These are phyloP conservation scores for Capitella teleta DNA, from an alignment of 1,140 invertebrate species.

Conservation along the genomic window DNA sequence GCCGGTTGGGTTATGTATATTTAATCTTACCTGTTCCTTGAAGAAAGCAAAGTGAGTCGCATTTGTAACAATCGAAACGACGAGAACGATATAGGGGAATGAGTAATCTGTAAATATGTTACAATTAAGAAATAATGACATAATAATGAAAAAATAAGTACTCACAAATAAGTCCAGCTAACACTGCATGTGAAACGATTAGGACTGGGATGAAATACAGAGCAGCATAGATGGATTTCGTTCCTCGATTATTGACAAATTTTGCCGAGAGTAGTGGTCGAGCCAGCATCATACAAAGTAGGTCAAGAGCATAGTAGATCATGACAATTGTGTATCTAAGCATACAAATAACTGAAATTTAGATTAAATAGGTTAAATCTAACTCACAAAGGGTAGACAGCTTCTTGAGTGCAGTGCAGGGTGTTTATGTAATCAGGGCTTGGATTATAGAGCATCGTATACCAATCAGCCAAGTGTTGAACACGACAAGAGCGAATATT, in stretches of 20 bases:
- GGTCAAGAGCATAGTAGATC: constrained; percentile 74
- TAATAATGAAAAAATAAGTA: too few species aligned
- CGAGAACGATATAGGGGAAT: constrained; percentile 88
- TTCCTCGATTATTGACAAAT: constrained; percentile 53
- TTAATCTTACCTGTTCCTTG: constrained; percentile 58
- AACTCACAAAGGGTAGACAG: constrained; percentile 89
- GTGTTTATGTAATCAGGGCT: constrained; percentile 77
- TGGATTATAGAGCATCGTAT: constrained; percentile 88
- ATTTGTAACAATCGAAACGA: constrained; percentile 81
- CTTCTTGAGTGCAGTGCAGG: constrained; percentile 89
- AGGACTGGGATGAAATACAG: constrained; percentile 89
- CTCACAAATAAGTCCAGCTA: constrained; percentile 61
- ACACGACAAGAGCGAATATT: constrained; percentile 64
- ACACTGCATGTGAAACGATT: constrained; percentile 73
- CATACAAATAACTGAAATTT: constrained; percentile 28
- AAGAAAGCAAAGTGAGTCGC: constrained; percentile 83
- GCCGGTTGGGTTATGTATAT: neutral
- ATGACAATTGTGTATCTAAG: constrained; percentile 88
- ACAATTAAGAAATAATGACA: too few species aligned
- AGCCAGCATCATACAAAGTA: constrained; percentile 67
- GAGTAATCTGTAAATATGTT: constrained; percentile 87
- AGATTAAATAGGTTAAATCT: neutral
- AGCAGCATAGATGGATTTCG: constrained; percentile 73
- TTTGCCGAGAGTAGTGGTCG: constrained; percentile 58
- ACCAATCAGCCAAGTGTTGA: constrained; percentile 79